Base-by-base conservation (phyloP, 2,113 vertebrate genomes). In the Spea multiplicata region DNA sequence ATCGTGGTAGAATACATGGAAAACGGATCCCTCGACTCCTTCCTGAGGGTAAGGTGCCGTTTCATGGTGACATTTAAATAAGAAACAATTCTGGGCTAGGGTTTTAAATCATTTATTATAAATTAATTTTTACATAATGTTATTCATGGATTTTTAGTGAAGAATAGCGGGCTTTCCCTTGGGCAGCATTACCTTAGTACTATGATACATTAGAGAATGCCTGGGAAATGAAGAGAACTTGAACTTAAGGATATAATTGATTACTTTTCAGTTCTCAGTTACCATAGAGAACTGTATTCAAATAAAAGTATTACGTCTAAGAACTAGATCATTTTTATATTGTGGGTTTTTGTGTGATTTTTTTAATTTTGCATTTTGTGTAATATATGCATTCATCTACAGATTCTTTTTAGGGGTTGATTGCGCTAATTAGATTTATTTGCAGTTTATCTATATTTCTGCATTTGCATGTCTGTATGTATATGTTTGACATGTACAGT, bases 1-100 rank as follows among this genome's bases (percentile, higher is more conserved):
- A 98, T 98, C 69, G 96, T 98, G 83, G 96, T 97, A 86, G 96
- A 98, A 88, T 97, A 96, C 76, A 96, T 98, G 95, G 96, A 98
- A 86, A 98, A 98, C 78, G 96, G 96, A 88, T 98, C 96, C 30
- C 88, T 98, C 68, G 96, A 98, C 88, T 97, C 96, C 10, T 98
- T 98, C 85, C 89, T 98, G 82, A 90, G 96, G 93, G 96, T 98
- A 85, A 96, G 95, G 85, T 88, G 73, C 80, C 83, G 83, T 90
- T 90, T 87, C 83, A 74, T 87, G 80, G 83, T 86, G 83, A 75
- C 75, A 86, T 90, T 90, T 89, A 86, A 90, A 88, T 89, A 83
- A 87, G 82, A 85, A 84, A 57, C 85, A 81, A 4, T 87, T 87
- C 84, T 86, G 82, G 84, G 68, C 83, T 89, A 83, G 87, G 84